Evolutionary conservation across 2,888 invertebrate species (phyloP).

Genomic region (Melangyna quadrimaculata): DNA sequence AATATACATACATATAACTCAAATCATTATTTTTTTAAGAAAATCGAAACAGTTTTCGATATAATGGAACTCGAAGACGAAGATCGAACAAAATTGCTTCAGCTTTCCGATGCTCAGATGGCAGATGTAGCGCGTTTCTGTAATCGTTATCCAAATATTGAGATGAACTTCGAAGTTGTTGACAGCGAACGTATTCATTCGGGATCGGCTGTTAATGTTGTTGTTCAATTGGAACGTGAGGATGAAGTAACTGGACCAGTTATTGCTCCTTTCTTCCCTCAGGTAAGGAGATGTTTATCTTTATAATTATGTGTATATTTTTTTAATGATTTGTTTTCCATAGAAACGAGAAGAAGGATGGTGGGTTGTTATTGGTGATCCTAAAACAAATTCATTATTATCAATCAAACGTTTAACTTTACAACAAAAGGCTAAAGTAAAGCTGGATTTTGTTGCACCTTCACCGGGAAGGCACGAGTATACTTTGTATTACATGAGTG

Average conservation of each 20-base stretch:
- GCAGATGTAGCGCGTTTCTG: slow-evolving; percentile 99
- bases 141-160: slow-evolving; percentile 99
- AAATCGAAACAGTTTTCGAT: slow-evolving; percentile 88
- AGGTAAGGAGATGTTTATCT: slow-evolving; percentile 82
- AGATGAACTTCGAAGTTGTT: slow-evolving; percentile 94
- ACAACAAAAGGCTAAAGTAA: slow-evolving; percentile 94
- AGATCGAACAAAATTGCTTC: slow-evolving; percentile 89
- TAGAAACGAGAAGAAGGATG: slow-evolving; percentile 95
- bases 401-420: slow-evolving; percentile 98
- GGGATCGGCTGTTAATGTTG: slow-evolving; percentile 93
- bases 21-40: slow-evolving; percentile 76
- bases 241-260: slow-evolving; percentile 98
- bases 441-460: slow-evolving; percentile 91
- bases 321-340: slow-evolving; percentile 22
- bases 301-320: not conserved
- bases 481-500: slow-evolving; percentile 99
- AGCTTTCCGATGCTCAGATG: slow-evolving; percentile 93
- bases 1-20: too few relatives aligned
- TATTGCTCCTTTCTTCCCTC: slow-evolving; percentile 98
- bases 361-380: slow-evolving; percentile 99
- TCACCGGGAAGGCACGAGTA: slow-evolving; percentile 93
- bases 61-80: slow-evolving; percentile 92
- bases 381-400: slow-evolving; percentile 94
- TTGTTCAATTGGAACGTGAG: slow-evolving; percentile 96
- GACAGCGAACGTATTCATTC: slow-evolving; percentile 90